Conservation (phyloP, 2,113 vertebrate species). For the Ancistrus triradiatus region DNA sequence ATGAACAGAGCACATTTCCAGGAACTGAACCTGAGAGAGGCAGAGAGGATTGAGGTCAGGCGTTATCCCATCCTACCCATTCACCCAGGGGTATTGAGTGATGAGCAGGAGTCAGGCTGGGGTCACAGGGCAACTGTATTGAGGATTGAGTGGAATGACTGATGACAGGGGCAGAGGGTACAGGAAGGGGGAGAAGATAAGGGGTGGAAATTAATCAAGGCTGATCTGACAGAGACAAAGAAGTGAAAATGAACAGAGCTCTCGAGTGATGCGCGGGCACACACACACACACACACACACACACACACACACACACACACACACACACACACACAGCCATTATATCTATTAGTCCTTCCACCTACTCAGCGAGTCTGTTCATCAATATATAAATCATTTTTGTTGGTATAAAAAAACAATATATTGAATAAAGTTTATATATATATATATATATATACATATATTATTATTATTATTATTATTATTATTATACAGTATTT, state of each 20-base stretch:
- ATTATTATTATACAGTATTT: too few relatives aligned
- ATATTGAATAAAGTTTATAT: too few relatives aligned
- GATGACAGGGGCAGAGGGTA: constrained; percentile 16
- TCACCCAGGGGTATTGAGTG: constrained; percentile 25
- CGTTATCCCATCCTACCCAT: not conserved
- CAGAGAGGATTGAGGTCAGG: constrained; percentile 3
- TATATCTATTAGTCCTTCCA: not conserved
- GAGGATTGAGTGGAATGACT: constrained; percentile 23
- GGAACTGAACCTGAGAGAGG: not conserved
- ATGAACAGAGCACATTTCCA: not conserved
- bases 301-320: not conserved
- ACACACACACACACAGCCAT: not conserved
- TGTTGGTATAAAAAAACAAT: too few relatives aligned
- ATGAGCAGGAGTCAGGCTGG: constrained; percentile 19
- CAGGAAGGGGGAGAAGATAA: not conserved
- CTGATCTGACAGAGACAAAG: constrained; percentile 5
- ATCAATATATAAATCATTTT: too few relatives aligned
- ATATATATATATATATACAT: too few relatives aligned
- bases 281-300: constrained; percentile 11
- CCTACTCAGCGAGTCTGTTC: too few relatives aligned
- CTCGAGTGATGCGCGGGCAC: not conserved
- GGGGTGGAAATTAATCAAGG: constrained; percentile 1
- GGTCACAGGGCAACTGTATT: not conserved
- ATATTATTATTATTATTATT: too few relatives aligned
- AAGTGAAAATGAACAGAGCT: not conserved